Evolutionary conservation across 2,797 vertebrate species (phyloP), one percentile per base, ranked within the genome.

Genomic region (Periparus ater): DNA sequence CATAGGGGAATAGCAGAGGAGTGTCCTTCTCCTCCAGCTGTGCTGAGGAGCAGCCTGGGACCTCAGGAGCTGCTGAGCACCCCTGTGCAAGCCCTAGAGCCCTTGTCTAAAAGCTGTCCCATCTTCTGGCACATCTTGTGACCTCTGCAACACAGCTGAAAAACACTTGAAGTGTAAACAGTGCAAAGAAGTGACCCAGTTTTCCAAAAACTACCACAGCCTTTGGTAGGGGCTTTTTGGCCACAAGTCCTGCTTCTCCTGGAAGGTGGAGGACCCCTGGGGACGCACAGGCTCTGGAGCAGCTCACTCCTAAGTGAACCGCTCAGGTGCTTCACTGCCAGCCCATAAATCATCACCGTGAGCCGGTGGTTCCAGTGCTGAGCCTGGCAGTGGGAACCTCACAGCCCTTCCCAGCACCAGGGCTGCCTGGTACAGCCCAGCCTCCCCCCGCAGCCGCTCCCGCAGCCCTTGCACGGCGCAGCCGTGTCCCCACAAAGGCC

Each of bases 271-370:
- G 51, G 9, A 34, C 10, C 57, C 8, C 3, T 1, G 3, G 61
- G 38, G 38, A 16, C 2, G 1, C 0, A 0, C 14, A 54, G 51
- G 48, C n/a, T 54, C 57, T 38, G 32, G 60, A 80, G 68, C 65
- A 20, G 27, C 84, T 78, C 1, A 0, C 47, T 73, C 58, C 60
- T 30, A 34, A 85, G 48, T 20, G 55, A 54, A 17, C n/a, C 0
- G 0, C 3, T 25, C 48, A 8, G 29, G 40, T 30, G 6, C 26
- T 85, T 78, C 2, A 1, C 71, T 79, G 32, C 40, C n/a, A 40
- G n/a, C 68, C 60, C 5, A 0, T 13, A 62, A 53, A 40, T 54
- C 48, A 16, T 13, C 2, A 3, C 9, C 0, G 0, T 14, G 70
- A 90, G 54, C 53, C 32, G 40, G 22, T 13, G 61, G 54, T 63